Evolutionary conservation across 2,888 invertebrate genomes (phyloP).

Genomic region (Aelia acuminata): DNA sequence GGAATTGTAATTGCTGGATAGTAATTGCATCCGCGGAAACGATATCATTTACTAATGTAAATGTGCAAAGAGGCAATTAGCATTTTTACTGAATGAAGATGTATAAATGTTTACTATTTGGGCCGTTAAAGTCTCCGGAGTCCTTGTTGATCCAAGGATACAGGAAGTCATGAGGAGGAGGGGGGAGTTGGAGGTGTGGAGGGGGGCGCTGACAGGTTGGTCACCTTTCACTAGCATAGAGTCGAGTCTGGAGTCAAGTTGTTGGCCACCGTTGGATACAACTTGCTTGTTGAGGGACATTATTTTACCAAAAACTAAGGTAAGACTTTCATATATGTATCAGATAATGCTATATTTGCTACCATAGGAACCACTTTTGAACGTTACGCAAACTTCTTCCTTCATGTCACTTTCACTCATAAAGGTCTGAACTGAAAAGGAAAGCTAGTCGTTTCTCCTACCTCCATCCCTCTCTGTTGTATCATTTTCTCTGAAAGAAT

Average conservation of each 20-base stretch:
- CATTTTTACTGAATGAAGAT: neutral
- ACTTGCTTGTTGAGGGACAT: neutral
- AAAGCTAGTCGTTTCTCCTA: neutral
- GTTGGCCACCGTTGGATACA: neutral
- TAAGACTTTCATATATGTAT: neutral
- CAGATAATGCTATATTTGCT: neutral
- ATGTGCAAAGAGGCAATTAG: neutral
- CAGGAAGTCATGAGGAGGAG: neutral
- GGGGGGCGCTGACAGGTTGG: neutral
- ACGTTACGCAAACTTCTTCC: neutral
- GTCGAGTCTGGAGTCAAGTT: neutral
- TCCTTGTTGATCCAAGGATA: slow-evolving; percentile 27
- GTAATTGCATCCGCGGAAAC: neutral
- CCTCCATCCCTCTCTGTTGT: neutral
- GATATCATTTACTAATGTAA: neutral
- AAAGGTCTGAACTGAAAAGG: slow-evolving; percentile 15
- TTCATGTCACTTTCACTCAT: neutral
- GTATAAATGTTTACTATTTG: slow-evolving; percentile 18
- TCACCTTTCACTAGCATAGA: neutral
- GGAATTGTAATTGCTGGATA: neutral
- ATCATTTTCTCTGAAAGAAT: neutral
- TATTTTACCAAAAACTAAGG: neutral
- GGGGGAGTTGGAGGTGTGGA: neutral
- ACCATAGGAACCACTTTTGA: neutral
- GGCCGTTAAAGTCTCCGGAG: slow-evolving; percentile 10